Conservation (phyloP, 1,140 invertebrate species). For the Bombus superbus region DNA sequence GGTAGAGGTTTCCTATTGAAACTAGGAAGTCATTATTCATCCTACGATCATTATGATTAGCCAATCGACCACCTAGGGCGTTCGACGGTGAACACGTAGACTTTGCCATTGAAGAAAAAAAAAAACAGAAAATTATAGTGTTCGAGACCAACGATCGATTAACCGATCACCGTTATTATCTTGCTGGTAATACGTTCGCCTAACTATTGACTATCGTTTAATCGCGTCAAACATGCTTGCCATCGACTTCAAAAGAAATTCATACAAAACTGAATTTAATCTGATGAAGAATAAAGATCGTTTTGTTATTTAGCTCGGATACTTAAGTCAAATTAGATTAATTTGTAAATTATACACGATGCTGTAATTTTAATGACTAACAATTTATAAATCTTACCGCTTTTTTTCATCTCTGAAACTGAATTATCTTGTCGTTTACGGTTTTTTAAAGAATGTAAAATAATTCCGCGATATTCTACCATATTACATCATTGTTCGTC, state of each 20-base stretch:
- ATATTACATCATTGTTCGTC: too few relatives aligned
- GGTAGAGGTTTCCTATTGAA: conserved; percentile 38
- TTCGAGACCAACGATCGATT: conserved; percentile 54
- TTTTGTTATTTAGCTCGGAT: neutral
- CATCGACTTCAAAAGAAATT: neutral
- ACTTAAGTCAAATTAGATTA: neutral
- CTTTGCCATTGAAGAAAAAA: conserved; percentile 4
- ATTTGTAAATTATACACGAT: neutral
- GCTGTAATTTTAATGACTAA: neutral
- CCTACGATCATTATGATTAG: conserved; percentile 61
- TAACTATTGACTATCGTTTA: conserved; percentile 30
- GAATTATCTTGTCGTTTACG: too few relatives aligned
- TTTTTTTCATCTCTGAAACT: neutral
- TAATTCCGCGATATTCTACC: too few relatives aligned
- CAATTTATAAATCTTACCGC: neutral
- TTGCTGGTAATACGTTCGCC: conserved; percentile 42
- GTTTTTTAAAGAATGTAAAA: too few relatives aligned
- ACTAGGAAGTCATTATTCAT: conserved; percentile 56
- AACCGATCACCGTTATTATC: conserved; percentile 57
- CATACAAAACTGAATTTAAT: neutral
- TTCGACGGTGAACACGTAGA: neutral
- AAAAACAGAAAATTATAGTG: conserved; percentile 64
- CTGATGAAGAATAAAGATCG: neutral
- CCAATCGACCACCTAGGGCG: conserved; percentile 50
- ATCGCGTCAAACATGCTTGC: conserved; percentile 7